Conservation (phyloP, 2,113 vertebrate genomes). For the Eurystomus gularis region DNA sequence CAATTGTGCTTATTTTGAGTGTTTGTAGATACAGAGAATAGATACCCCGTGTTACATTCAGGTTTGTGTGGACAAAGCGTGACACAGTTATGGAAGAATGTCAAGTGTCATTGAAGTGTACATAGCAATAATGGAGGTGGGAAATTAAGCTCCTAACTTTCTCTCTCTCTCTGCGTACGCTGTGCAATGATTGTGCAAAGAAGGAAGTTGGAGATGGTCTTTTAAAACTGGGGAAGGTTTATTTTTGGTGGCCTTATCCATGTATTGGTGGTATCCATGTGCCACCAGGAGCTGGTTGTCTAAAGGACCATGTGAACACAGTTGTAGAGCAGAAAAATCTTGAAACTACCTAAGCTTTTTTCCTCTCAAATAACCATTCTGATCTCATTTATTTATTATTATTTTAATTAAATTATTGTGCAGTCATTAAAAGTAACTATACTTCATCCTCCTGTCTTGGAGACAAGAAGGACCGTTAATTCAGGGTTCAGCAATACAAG, state of each 20-base stretch:
- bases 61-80: background rate
- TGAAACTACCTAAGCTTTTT: background rate
- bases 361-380: background rate
- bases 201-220: background rate
- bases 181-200: background rate
- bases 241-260: background rate
- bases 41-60: background rate
- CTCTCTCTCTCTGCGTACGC: background rate
- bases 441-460: background rate
- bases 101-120: background rate
- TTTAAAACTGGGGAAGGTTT: background rate
- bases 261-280: no score
- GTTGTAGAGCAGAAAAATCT: background rate
- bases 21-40: background rate
- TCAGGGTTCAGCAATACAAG: background rate
- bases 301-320: background rate
- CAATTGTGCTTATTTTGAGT: background rate
- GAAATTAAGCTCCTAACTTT: background rate
- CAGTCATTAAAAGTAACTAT: background rate
- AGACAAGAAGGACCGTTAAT: background rate
- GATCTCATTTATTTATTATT: no score
- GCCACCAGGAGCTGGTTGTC: background rate
- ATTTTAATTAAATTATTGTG: background rate
- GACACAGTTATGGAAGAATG: background rate
- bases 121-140: background rate